phyloP scores from a whole-genome alignment of 2,797 vertebrate species.

The Gymnothorax reevesii region DNA sequence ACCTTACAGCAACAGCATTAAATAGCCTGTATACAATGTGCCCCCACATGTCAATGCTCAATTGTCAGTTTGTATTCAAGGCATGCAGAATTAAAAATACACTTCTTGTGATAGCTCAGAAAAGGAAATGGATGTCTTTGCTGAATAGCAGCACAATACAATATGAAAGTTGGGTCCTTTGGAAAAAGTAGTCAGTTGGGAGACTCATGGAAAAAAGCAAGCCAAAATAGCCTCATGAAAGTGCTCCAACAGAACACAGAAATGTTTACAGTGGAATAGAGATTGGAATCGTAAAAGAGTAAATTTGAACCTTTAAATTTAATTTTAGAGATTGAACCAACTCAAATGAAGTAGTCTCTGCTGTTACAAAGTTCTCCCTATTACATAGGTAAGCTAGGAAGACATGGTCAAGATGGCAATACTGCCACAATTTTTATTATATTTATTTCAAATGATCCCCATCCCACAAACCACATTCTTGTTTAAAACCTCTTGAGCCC shows the following conservation, averaged over 20 bases:
- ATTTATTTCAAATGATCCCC: no score
- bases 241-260: neutral
- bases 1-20: neutral
- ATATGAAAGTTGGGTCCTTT: constrained; percentile 6
- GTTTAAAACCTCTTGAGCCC: no score
- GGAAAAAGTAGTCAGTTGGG: constrained; percentile 3
- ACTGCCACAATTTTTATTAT: no score
- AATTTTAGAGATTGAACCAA: neutral
- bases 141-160: constrained; percentile 13
- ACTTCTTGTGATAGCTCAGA: neutral
- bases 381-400: no score
- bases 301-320: neutral
- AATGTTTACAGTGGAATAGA: constrained; percentile 12
- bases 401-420: no score
- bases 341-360: neutral
- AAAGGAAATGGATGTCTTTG: neutral
- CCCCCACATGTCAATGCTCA: neutral
- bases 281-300: neutral
- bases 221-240: constrained; percentile 15
- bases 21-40: neutral
- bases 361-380: no score
- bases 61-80: neutral
- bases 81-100: neutral
- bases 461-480: no score
- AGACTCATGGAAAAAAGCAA: neutral